Evolutionary conservation across 2,888 invertebrate genomes (phyloP).

Genomic region (Zygaena filipendulae): DNA sequence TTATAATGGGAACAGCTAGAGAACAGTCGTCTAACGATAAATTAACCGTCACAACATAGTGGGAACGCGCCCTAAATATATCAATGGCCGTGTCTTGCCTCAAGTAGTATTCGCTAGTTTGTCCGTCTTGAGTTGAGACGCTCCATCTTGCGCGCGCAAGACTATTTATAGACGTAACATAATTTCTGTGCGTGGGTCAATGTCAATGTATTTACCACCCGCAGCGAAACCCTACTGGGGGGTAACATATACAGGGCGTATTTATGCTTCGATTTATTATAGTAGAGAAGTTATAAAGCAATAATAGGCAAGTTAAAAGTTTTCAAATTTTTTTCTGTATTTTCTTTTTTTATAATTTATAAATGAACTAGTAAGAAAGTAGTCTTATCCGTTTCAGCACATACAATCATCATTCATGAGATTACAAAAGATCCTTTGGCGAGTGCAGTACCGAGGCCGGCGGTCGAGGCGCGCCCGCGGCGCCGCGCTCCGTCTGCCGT

Average conservation of each 20-base stretch:
- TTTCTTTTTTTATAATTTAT: conserved; percentile 69
- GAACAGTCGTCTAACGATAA: too few relatives aligned
- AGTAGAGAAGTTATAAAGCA: too few relatives aligned
- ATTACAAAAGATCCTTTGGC: conserved; percentile 71
- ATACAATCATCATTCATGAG: conserved; percentile 70
- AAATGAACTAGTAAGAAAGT: conserved; percentile 71
- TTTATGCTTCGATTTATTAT: too few relatives aligned
- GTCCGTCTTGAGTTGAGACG: conserved; percentile 20
- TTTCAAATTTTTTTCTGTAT: conserved; percentile 63
- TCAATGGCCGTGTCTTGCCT: too few relatives aligned
- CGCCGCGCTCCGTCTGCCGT: conserved; percentile 59
- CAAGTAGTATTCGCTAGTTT: too few relatives aligned
- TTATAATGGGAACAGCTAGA: too few relatives aligned
- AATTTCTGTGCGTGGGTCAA: conserved; percentile 48
- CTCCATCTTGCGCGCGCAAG: conserved; percentile 8
- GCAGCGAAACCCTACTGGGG: too few relatives aligned
- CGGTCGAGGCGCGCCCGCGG: conserved; percentile 58
- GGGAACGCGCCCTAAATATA: too few relatives aligned
- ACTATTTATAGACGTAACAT: conserved; percentile 15
- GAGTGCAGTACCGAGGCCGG: conserved; percentile 66
- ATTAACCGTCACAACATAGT: too few relatives aligned
- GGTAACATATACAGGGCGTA: too few relatives aligned
- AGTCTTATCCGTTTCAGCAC: conserved; percentile 71
- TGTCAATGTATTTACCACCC: conserved; percentile 37
- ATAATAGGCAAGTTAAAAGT: conserved; percentile 41